Percentiles rank a stretch among this genome's conserved stretches.
phyloP scores from a whole-genome alignment of 2,888 invertebrate genomes.

The Pollenia amentaria region DNA sequence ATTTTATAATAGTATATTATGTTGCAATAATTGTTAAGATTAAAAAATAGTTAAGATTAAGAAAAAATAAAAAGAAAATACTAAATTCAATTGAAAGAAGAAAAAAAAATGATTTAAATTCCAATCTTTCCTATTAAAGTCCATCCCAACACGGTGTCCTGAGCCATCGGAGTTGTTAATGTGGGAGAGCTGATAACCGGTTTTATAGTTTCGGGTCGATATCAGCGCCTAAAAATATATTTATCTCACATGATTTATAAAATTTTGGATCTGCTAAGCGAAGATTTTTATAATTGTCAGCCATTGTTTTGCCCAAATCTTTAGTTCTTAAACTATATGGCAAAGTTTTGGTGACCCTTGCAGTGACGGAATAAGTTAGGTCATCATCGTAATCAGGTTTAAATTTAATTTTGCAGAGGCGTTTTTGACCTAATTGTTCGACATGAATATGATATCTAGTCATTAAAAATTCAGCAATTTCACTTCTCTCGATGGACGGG shows the following conservation, averaged over 20 bases:
- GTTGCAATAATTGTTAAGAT: too few species aligned
- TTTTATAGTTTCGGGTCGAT: background rate
- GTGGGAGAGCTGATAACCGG: background rate
- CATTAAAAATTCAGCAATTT: background rate
- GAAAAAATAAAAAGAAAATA: too few species aligned
- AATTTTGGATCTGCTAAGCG: slow-evolving; percentile 4
- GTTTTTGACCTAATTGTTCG: background rate
- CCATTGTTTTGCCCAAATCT: background rate
- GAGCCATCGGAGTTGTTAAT: background rate
- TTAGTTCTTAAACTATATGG: background rate
- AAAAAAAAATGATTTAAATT: background rate
- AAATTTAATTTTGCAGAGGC: background rate
- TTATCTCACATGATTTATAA: too few species aligned
- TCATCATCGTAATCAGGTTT: background rate
- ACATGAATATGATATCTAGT: background rate
- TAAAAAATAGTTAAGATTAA: too few species aligned
- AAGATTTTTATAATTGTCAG: background rate
- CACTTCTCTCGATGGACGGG: background rate
- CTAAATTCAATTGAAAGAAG: too few species aligned
- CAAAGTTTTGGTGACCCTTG: background rate
- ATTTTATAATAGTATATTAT: too few species aligned
- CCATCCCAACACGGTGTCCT: slow-evolving; percentile 1
- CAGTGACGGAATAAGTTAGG: background rate
- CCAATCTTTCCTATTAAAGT: background rate
- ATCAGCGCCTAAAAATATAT: background rate